phyloP scores from a whole-genome alignment of 2,113 vertebrate genomes.

The Mirounga angustirostris region DNA sequence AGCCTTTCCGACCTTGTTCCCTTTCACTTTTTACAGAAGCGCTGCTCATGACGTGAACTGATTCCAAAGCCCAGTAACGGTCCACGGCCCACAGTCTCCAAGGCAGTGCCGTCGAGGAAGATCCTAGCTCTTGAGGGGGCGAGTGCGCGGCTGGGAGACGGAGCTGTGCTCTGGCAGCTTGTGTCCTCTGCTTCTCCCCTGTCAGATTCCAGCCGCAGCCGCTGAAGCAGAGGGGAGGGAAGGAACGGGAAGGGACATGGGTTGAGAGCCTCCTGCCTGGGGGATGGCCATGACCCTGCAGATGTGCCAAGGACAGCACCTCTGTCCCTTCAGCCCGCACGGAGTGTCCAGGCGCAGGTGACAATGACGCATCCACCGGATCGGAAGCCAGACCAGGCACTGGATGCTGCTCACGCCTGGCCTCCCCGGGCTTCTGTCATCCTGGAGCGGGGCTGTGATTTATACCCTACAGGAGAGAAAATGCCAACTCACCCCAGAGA shows the following conservation, averaged over 20 bases:
- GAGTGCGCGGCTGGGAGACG: rapidly evolving
- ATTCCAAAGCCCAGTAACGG: neutral
- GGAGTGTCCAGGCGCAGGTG: rapidly evolving
- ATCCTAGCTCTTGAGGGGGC: rapidly evolving
- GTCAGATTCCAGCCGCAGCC: neutral
- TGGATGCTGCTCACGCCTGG: rapidly evolving
- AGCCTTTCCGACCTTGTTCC: neutral
- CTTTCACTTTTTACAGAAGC: neutral
- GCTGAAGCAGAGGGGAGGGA: neutral
- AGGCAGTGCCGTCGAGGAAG: neutral
- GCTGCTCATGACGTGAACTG: neutral
- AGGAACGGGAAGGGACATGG: rapidly evolving
- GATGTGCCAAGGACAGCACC: rapidly evolving
- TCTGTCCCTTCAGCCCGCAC: rapidly evolving
- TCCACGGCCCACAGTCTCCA: neutral
- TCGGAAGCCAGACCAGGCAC: rapidly evolving
- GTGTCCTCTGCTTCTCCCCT: rapidly evolving
- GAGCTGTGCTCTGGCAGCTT: too few relatives aligned
- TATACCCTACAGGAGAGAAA: neutral
- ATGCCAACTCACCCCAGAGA: neutral
- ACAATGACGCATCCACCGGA: rapidly evolving
- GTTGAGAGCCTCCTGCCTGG: neutral
- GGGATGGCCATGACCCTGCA: neutral
- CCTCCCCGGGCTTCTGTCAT: rapidly evolving
- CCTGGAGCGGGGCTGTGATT: rapidly evolving